Conservation (phyloP, 2,888 invertebrate genomes). For the Thera obeliscata region DNA sequence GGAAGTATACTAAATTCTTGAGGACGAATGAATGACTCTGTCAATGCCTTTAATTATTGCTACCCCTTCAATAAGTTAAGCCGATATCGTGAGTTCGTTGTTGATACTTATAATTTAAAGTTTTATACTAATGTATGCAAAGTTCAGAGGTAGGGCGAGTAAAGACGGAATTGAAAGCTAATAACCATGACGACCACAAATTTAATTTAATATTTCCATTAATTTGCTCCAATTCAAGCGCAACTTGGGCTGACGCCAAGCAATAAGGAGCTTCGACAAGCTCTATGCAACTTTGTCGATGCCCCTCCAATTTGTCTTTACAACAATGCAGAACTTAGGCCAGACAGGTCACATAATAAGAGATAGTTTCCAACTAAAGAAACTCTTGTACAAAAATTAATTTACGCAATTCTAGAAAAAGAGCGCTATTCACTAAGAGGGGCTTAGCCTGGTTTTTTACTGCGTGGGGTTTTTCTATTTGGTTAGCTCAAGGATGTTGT, state of each 20-base stretch:
- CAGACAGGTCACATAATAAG: constrained; percentile 31
- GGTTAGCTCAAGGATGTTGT: no score
- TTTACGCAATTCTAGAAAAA: no score
- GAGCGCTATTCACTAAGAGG: no score
- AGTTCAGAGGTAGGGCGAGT: neutral
- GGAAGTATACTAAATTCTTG: no score
- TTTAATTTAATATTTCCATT: constrained; percentile 35
- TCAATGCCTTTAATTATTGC: no score
- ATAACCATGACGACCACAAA: constrained; percentile 14
- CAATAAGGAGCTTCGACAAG: constrained; percentile 50
- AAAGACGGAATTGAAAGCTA: constrained; percentile 6
- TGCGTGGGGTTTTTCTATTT: no score
- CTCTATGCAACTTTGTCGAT: constrained; percentile 44
- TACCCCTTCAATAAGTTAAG: no score
- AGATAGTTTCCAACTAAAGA: no score
- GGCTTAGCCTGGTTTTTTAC: no score
- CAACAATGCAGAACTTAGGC: constrained; percentile 38
- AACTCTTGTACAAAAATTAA: no score
- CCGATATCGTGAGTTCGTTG: no score
- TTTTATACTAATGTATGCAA: neutral
- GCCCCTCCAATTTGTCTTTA: constrained; percentile 39
- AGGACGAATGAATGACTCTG: no score
- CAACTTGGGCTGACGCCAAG: constrained; percentile 48
- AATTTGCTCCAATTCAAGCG: constrained; percentile 50
- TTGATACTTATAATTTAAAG: neutral